A percentile compares a stretch with the other conserved stretches of the same genome.
These are phyloP conservation scores for Premnoplex brunnescens DNA, from an alignment of 2,797 vertebrate genomes.

Conservation along the genomic window DNA sequence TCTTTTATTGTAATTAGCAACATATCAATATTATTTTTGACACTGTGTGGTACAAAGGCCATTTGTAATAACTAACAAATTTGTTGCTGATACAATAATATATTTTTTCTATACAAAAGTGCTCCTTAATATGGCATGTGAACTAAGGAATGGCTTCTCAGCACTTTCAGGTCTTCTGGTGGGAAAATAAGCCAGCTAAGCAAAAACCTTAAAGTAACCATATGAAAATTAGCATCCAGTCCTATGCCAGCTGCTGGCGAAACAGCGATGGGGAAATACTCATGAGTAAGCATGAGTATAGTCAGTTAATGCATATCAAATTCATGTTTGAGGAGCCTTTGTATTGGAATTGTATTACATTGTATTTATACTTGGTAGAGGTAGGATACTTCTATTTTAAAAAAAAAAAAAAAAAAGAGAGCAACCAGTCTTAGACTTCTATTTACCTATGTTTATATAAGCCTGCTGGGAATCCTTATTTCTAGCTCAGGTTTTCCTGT, in stretches of 20 bases:
- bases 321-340: slow-evolving; percentile 48
- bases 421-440: slow-evolving; percentile 28
- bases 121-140: slow-evolving; percentile 46
- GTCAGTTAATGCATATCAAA: background rate
- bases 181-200: slow-evolving; percentile 22
- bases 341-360: slow-evolving; percentile 46
- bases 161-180: slow-evolving; percentile 52
- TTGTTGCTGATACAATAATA: slow-evolving; percentile 48
- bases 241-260: background rate
- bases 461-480: slow-evolving; percentile 53
- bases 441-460: slow-evolving; percentile 44
- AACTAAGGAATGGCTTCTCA: slow-evolving; percentile 30
- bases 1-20: slow-evolving; percentile 69
- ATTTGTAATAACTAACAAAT: slow-evolving; percentile 51
- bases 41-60: slow-evolving; percentile 53
- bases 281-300: background rate
- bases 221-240: slow-evolving; percentile 22
- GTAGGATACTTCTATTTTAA: slow-evolving; percentile 34
- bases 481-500: slow-evolving; percentile 62
- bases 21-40: slow-evolving; percentile 65
- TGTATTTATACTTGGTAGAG: slow-evolving; percentile 55
- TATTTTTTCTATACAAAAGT: slow-evolving; percentile 62
- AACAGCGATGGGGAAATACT: background rate
- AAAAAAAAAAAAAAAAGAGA: background rate
- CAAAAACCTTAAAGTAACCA: slow-evolving; percentile 12